Evolutionary conservation across 2,113 vertebrate species (phyloP), one percentile per base, ranked within the genome.

Genomic region (Heterotis niloticus): DNA sequence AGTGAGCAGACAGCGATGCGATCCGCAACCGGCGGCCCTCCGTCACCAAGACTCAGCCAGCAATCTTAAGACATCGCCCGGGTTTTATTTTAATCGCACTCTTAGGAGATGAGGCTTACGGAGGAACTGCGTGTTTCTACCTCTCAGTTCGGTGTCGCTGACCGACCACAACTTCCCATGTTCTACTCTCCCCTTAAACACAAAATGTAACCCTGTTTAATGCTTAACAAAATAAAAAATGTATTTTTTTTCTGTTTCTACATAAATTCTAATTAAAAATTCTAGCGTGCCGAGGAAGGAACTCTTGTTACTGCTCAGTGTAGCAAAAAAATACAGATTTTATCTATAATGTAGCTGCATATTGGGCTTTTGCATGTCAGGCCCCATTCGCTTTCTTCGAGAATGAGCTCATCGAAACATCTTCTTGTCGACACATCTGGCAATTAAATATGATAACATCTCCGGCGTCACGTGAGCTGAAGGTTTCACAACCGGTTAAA

Each of bases 11-110:
- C 26, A 28, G 57, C 59, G n/a, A n/a, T 62, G 17, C 59, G 3
- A 23, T 34, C 74, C 74, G 13, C 59, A 75, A 28, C 59, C 17
- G 14, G 26, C 18, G 73, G 17, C 24, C 62, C 17, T 60, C 59
- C 34, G 74, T 75, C 74, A 75, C 57, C 74, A 74, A 75, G 74
- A 34, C 74, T 75, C 74, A 20, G 18, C 29, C 34, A 24, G 20
- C 59, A 64, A 14, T 75, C 57, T 28, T 64, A 62, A 75, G 59
- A 75, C 62, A 75, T 16, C 26, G 24, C 59, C 59, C 34, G 54
- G 59, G 59, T 44, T 62, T 64, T 64, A 62, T 75, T 52, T 34
- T 62, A 75, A 75, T 74, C 34, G 57, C 52, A 62, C 56, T 75
- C 57, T 75, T 75, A 64, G 29, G 60, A 75, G 71, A 74, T 52